Evolutionary conservation across 2,888 invertebrate species (phyloP).

Genomic region (Agriopis marginaria): DNA sequence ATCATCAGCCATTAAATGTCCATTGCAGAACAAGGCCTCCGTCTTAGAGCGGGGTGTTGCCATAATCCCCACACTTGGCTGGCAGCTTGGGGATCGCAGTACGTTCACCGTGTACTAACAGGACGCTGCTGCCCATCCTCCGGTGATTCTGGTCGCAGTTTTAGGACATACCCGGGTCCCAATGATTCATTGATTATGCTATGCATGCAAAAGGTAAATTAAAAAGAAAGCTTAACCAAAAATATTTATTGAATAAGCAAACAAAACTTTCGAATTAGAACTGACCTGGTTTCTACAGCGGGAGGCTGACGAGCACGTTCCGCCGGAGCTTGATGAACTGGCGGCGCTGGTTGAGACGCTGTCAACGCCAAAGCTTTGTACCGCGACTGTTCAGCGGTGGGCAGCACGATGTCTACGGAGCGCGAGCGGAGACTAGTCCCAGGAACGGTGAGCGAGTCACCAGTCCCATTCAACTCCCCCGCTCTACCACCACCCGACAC

Average conservation of each 20-base stretch:
- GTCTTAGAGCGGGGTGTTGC: no score
- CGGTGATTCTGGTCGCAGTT: no score
- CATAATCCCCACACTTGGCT: no score
- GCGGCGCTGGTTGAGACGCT: slow-evolving; percentile 75
- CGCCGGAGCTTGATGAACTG: slow-evolving; percentile 56
- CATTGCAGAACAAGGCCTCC: no score
- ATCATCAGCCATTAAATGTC: no score
- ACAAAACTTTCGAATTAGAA: slow-evolving; percentile 42
- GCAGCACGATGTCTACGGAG: slow-evolving; percentile 95
- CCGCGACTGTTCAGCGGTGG: slow-evolving; percentile 93
- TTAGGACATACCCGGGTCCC: no score
- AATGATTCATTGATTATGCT: no score
- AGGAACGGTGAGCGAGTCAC: slow-evolving; percentile 89
- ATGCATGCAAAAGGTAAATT: slow-evolving; percentile 30
- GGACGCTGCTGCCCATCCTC: no score
- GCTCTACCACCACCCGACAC: slow-evolving; percentile 90
- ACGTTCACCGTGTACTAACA: no score
- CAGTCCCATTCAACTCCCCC: slow-evolving; percentile 89
- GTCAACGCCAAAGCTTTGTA: slow-evolving; percentile 93
- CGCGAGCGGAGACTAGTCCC: slow-evolving; percentile 91
- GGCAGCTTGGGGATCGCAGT: no score
- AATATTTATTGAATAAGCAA: slow-evolving; percentile 41
- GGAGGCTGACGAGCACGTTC: slow-evolving; percentile 55
- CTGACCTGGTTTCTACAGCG: slow-evolving; percentile 71
- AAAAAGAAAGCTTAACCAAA: slow-evolving; percentile 47